phyloP scores from a whole-genome alignment of 2,113 vertebrate species.

The Chamaea fasciata region DNA sequence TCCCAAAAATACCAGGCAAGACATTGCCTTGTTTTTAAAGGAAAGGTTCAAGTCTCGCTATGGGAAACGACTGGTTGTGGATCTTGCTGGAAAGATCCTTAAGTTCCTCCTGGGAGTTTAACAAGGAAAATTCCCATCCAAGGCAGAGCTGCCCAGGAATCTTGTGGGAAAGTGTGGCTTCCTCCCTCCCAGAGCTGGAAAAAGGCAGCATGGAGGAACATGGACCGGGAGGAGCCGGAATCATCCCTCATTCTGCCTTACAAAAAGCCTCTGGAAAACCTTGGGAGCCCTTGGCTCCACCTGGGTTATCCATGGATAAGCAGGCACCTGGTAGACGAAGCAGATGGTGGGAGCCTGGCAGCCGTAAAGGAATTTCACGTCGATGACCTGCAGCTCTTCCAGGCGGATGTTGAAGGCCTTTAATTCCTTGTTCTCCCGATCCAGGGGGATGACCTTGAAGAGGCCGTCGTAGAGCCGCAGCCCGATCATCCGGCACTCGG shows the following conservation, averaged over 20 bases:
- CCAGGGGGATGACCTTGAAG: conserved; percentile 96
- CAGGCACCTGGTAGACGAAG: conserved; percentile 94
- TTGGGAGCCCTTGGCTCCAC: neutral
- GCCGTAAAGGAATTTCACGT: conserved; percentile 94
- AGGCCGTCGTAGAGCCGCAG: conserved; percentile 93
- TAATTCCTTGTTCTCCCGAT: conserved; percentile 93
- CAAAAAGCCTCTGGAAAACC: neutral
- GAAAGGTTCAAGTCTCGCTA: accelerated
- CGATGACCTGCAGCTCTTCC: conserved; percentile 96
- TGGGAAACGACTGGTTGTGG: accelerated
- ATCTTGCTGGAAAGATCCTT: neutral
- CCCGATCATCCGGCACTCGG: conserved; percentile 97
- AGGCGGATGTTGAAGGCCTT: conserved; percentile 98
- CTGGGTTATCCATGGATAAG: accelerated
- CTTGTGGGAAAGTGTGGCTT: accelerated
- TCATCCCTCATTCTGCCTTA: neutral
- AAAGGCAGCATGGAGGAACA: neutral
- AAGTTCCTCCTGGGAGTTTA: accelerated
- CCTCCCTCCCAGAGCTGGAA: neutral
- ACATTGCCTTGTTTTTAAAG: neutral
- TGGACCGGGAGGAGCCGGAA: neutral
- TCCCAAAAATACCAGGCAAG: neutral
- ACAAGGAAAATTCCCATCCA: neutral
- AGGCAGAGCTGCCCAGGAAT: neutral
- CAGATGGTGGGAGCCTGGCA: conserved; percentile 97